These are phyloP conservation scores for Drosophila erecta DNA, from an alignment of 1,140 invertebrate genomes.

Conservation along the genomic window DNA sequence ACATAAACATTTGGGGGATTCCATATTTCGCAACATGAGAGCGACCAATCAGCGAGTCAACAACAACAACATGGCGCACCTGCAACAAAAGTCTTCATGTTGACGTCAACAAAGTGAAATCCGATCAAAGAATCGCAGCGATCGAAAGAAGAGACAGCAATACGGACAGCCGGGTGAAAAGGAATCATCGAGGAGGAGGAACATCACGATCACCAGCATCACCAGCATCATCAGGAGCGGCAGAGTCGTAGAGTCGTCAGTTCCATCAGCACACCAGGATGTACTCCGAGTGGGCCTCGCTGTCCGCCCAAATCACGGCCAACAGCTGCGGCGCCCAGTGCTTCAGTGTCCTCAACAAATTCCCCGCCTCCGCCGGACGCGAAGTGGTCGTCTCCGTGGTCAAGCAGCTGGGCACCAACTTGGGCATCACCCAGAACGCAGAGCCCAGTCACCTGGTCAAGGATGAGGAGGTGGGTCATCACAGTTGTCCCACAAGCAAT, in stretches of 20 bases:
- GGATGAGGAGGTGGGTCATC: constrained; percentile 89
- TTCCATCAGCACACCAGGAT: constrained; percentile 82
- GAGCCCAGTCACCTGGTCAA: constrained; percentile 91
- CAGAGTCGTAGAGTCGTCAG: not conserved
- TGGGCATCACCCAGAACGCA: constrained; percentile 91
- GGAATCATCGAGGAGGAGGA: not conserved
- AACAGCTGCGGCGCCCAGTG: constrained; percentile 88
- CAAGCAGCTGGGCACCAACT: constrained; percentile 90
- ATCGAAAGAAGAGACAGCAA: not conserved
- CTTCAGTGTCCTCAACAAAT: constrained; percentile 94
- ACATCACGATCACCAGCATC: too few relatives aligned
- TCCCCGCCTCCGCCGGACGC: constrained; percentile 90
- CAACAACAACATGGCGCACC: constrained; percentile 46
- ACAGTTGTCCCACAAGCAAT: not conserved
- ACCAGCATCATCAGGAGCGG: not conserved
- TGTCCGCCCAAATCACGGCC: constrained; percentile 89
- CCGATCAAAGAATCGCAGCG: constrained; percentile 12
- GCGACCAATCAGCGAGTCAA: constrained; percentile 22
- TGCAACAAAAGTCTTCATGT: constrained; percentile 40
- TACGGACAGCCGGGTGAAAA: not conserved
- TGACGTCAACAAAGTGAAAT: constrained; percentile 65
- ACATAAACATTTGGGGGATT: constrained; percentile 9
- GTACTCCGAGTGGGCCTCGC: constrained; percentile 94
- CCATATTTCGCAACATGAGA: constrained; percentile 15
- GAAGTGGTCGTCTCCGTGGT: constrained; percentile 94